Percentiles rank a stretch among this genome's conserved stretches.
Evolutionary conservation across 2,888 invertebrate species (phyloP).

Genomic region (Apamea anceps): DNA sequence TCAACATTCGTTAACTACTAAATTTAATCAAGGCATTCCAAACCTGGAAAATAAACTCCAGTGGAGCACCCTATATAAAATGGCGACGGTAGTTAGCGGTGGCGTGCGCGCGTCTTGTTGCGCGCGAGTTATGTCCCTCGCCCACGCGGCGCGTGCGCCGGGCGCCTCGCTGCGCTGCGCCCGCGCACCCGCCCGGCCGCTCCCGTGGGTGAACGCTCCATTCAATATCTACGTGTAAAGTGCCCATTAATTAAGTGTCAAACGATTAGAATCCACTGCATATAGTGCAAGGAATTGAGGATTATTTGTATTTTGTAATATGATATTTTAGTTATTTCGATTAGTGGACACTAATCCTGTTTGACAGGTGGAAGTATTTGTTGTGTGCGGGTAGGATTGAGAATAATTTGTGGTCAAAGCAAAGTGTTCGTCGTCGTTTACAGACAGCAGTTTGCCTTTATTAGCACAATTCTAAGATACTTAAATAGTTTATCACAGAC

Average conservation of each 20-base stretch:
- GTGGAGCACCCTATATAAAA: conserved; percentile 75
- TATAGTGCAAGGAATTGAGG: conserved; percentile 49
- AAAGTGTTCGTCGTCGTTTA: too few species aligned
- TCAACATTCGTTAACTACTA: too few species aligned
- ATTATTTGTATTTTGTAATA: conserved; percentile 56
- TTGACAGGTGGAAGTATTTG: conserved; percentile 29
- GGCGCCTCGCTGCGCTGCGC: conserved; percentile 71
- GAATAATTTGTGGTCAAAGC: neutral
- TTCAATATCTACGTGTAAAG: conserved; percentile 70
- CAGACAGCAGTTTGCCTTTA: too few species aligned
- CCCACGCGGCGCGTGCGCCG: conserved; percentile 78
- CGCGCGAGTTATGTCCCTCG: conserved; percentile 84
- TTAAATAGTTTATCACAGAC: too few species aligned
- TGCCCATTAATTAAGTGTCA: conserved; percentile 70
- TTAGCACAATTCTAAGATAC: too few species aligned
- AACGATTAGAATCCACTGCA: conserved; percentile 61
- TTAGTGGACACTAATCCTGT: conserved; percentile 26
- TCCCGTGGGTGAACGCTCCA: conserved; percentile 63
- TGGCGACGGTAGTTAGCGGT: conserved; percentile 85
- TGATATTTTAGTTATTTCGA: conserved; percentile 50
- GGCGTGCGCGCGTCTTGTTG: conserved; percentile 87
- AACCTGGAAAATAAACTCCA: neutral
- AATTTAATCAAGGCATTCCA: neutral
- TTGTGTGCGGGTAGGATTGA: neutral
- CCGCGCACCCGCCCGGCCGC: conserved; percentile 40